Percentiles rank a stretch among this genome's conserved stretches.
These are phyloP conservation scores for Ochotona curzoniae DNA, from an alignment of 2,113 vertebrate genomes.

Conservation along the genomic window DNA sequence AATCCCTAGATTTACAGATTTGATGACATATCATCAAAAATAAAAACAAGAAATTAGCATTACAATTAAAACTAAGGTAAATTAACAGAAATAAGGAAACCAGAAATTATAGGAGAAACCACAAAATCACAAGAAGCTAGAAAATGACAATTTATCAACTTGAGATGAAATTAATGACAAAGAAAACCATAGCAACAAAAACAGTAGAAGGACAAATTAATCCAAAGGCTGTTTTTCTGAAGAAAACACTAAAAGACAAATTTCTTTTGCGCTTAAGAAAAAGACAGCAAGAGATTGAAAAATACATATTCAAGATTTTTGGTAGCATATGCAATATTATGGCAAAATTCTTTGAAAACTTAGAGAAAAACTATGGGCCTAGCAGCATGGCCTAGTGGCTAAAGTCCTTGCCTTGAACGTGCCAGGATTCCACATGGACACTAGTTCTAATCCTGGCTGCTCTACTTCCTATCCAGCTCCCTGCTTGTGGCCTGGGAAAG, in stretches of 20 bases:
- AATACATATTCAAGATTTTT: not conserved
- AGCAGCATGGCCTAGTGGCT: too few relatives aligned
- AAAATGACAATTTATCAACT: not conserved
- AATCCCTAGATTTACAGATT: not conserved
- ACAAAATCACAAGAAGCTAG: conserved; percentile 15
- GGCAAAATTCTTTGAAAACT: not conserved
- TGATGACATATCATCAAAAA: not conserved
- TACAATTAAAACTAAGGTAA: conserved; percentile 1
- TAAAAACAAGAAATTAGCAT: not conserved
- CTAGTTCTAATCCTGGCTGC: too few relatives aligned
- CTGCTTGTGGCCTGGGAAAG: too few relatives aligned
- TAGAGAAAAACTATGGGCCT: too few relatives aligned
- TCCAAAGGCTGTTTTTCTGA: not conserved
- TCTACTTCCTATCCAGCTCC: too few relatives aligned
- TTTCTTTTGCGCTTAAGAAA: not conserved
- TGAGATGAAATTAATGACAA: not conserved
- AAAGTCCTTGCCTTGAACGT: too few relatives aligned
- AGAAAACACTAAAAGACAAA: not conserved
- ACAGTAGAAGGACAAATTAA: not conserved
- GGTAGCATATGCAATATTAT: not conserved
- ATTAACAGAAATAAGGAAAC: not conserved
- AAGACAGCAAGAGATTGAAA: not conserved
- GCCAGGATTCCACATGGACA: too few relatives aligned
- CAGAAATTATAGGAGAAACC: not conserved
- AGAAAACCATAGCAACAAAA: not conserved